A percentile compares a stretch with the other conserved stretches of the same genome.
phyloP scores from a whole-genome alignment of 2,113 vertebrate genomes.

The Calypte anna region DNA sequence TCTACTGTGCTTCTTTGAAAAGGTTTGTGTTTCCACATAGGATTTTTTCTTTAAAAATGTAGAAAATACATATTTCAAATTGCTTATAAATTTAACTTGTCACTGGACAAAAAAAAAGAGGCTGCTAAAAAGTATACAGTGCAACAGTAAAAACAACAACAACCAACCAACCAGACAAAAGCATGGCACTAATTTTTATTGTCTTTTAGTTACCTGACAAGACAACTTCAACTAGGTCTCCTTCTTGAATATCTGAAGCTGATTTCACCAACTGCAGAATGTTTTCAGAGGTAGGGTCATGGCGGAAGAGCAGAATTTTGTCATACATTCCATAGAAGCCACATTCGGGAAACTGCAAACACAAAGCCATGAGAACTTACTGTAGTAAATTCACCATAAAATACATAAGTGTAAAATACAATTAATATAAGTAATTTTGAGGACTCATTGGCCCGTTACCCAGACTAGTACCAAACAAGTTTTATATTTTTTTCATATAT shows the following conservation, averaged over 20 bases:
- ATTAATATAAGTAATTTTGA: neutral
- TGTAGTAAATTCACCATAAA: neutral
- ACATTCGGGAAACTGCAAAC: constrained; percentile 89
- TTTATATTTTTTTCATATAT: neutral
- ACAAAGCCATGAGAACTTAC: constrained; percentile 56
- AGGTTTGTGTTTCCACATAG: neutral
- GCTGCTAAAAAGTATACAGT: neutral
- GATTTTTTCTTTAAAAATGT: neutral
- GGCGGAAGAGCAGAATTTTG: constrained; percentile 92
- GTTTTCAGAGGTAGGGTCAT: constrained; percentile 87
- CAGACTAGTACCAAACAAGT: neutral
- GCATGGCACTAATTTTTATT: neutral
- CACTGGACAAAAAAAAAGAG: neutral
- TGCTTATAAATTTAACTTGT: neutral
- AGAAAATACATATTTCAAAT: neutral
- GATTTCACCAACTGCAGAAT: constrained; percentile 89
- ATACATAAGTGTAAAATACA: neutral
- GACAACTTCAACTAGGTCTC: constrained; percentile 90
- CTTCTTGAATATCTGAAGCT: constrained; percentile 88
- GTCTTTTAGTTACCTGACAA: constrained; percentile 82
- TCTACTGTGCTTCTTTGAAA: neutral
- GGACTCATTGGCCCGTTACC: neutral
- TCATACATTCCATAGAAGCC: constrained; percentile 92
- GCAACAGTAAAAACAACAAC: neutral
- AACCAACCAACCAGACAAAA: neutral